phyloP scores from a whole-genome alignment of 2,888 invertebrate species.

The Meiosimyza platycephala region DNA sequence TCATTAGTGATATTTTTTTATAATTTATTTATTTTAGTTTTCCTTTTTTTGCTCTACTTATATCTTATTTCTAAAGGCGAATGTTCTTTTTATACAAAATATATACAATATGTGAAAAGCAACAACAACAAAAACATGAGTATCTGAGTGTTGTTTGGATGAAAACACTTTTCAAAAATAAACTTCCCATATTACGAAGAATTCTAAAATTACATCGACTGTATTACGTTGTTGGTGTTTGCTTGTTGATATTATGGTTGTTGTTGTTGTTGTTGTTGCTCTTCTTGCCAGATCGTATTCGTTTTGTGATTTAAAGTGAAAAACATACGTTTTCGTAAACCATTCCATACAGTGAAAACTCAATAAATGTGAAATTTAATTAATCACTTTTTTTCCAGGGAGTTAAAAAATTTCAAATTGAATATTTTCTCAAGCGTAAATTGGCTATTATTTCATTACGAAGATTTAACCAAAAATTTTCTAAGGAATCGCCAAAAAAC shows the following conservation, averaged over 20 bases:
- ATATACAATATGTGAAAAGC: not conserved
- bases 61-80: slow-evolving; percentile 11
- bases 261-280: slow-evolving; percentile 30
- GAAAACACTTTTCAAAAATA: slow-evolving; percentile 49
- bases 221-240: slow-evolving; percentile 14
- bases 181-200: slow-evolving; percentile 55
- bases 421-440: too few species aligned
- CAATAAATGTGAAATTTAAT: not conserved
- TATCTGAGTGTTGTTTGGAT: slow-evolving; percentile 33
- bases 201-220: slow-evolving; percentile 55
- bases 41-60: not conserved
- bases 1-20: too few species aligned
- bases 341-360: slow-evolving; percentile 16
- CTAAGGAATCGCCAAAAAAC: too few species aligned
- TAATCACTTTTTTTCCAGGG: not conserved
- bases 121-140: slow-evolving; percentile 24
- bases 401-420: not conserved
- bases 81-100: slow-evolving; percentile 10
- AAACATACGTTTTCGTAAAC: slow-evolving; percentile 28
- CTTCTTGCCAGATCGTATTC: slow-evolving; percentile 33
- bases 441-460: too few species aligned
- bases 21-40: slow-evolving; percentile 1
- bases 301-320: slow-evolving; percentile 22
- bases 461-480: too few species aligned
- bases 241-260: slow-evolving; percentile 17